Percentiles rank a stretch among this genome's conserved stretches.
Evolutionary conservation across 2,797 vertebrate species (phyloP).

Genomic region (Eulemur coronatus): DNA sequence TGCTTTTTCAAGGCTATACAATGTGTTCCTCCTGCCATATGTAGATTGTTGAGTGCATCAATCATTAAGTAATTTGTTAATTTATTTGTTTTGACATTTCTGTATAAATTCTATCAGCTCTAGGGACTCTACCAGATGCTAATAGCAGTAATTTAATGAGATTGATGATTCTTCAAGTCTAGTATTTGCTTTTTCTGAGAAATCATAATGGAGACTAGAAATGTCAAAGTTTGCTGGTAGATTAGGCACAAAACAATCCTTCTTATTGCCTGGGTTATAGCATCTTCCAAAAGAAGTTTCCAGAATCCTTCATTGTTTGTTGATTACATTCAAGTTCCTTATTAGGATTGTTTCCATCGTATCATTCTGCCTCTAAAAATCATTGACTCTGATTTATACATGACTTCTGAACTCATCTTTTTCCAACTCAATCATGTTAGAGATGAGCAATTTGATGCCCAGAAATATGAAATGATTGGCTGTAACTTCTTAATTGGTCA

Average conservation of each 20-base stretch:
- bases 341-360: background rate
- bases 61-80: background rate
- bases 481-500: background rate
- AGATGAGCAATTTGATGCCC: background rate
- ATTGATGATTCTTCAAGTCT: background rate
- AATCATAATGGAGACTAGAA: background rate
- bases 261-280: background rate
- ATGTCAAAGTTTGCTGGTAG: background rate
- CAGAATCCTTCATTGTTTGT: background rate
- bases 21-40: background rate
- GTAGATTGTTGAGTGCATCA: background rate
- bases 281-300: background rate
- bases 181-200: background rate
- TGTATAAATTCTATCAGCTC: background rate
- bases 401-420: background rate
- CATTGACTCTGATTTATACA: background rate
- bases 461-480: background rate
- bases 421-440: background rate
- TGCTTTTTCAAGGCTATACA: background rate
- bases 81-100: background rate
- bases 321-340: background rate
- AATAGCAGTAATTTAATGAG: background rate
- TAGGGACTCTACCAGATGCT: background rate
- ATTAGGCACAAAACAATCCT: background rate
- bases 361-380: background rate